These are phyloP conservation scores for Callopanchax toddi DNA, from an alignment of 2,113 vertebrate species.

Conservation along the genomic window DNA sequence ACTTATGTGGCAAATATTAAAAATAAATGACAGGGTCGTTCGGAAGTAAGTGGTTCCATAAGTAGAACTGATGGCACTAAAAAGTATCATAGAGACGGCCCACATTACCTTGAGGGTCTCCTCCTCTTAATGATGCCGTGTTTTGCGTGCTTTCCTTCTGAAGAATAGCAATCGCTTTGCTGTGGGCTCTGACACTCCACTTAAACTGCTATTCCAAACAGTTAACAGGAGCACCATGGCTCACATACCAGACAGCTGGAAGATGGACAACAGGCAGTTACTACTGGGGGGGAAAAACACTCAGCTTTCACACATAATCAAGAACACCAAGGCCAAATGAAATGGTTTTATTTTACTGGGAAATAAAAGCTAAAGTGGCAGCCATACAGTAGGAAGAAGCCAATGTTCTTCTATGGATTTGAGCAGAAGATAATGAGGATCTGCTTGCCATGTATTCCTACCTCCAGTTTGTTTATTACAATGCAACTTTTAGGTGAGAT, in stretches of 20 bases:
- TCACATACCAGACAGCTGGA: slow-evolving; percentile 44
- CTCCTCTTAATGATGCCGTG: slow-evolving; percentile 73
- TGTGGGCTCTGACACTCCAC: slow-evolving; percentile 64
- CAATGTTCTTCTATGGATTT: neutral
- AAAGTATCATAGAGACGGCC: slow-evolving; percentile 63
- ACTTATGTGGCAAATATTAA: slow-evolving; percentile 80
- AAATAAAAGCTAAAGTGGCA: slow-evolving; percentile 4
- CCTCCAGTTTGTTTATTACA: neutral
- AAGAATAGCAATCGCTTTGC: slow-evolving; percentile 73
- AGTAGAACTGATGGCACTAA: slow-evolving; percentile 73
- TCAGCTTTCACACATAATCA: slow-evolving; percentile 30
- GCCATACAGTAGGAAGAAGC: neutral
- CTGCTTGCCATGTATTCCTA: neutral
- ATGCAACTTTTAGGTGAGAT: no score
- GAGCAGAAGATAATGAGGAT: neutral
- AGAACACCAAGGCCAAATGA: slow-evolving; percentile 31
- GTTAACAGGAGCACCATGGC: slow-evolving; percentile 57
- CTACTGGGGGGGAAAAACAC: slow-evolving; percentile 28
- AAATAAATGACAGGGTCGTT: slow-evolving; percentile 75
- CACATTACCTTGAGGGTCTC: slow-evolving; percentile 74
- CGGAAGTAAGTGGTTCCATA: slow-evolving; percentile 75
- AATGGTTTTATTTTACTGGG: slow-evolving; percentile 29
- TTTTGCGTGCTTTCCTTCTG: slow-evolving; percentile 62
- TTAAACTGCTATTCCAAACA: slow-evolving; percentile 72
- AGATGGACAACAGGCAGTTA: slow-evolving; percentile 50